Evolutionary conservation across 2,113 vertebrate genomes (phyloP), one percentile per base, ranked within the genome.

Genomic region (Hemicordylus capensis): DNA sequence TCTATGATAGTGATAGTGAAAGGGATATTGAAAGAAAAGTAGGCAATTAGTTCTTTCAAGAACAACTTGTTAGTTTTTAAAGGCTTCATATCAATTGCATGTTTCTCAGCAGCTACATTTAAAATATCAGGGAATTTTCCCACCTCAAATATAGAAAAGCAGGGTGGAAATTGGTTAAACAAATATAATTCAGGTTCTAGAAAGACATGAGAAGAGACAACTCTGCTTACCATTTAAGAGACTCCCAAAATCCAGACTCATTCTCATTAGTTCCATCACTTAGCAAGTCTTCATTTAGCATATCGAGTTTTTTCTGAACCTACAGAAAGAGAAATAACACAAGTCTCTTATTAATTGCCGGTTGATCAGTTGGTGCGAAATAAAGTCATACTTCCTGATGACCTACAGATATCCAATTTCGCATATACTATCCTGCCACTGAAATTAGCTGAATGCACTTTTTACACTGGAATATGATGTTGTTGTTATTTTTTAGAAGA

Each of bases 281-380:
- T 74, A 99, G 95, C 17, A 99, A 95, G 91, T 99, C 99, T 95
- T 99, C 98, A 19, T 97, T 98, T 88, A 98, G 96, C 97, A 98
- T 99, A 89, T 99, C 98, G 3, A 98, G 89, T 94, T 99, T 99
- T 93, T 99, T 99, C 95, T 99, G 99, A 83, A 99, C 99, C 99
- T 99, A 95, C 39, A 92, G 93, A 88, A 34, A 31, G 1, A 67
- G 31, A 3, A 80, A 80, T 70, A 81, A 78, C 26, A 77, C 76
- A 9, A 56, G 14, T 24, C 87, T 76, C 69, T 37, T 87, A 72
- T 10, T 17, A 58, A n/a, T n/a, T n/a, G n/a, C n/a, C n/a, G n/a
- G n/a, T n/a, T n/a, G n/a, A n/a, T n/a, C n/a, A n/a, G n/a, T n/a
- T n/a, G n/a, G n/a, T n/a, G n/a, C n/a, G n/a, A n/a, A n/a, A n/a